These are phyloP conservation scores for Nycticorax nycticorax DNA, from an alignment of 2,113 vertebrate genomes.

Conservation along the genomic window DNA sequence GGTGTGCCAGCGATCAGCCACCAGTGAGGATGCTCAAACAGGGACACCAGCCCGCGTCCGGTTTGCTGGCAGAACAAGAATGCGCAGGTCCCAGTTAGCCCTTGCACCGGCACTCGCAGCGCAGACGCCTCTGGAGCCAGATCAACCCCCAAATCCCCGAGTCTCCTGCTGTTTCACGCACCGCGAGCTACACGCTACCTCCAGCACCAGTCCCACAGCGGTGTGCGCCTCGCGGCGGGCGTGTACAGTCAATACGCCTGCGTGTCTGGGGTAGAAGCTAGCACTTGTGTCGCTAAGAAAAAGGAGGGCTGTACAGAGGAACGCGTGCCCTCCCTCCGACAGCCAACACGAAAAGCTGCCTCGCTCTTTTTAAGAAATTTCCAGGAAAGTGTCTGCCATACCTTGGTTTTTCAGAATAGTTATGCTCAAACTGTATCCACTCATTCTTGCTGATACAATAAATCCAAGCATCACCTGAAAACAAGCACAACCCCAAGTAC, in stretches of 20 bases:
- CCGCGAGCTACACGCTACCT: accelerated
- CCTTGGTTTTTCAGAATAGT: slow-evolving; percentile 88
- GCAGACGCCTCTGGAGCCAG: not conserved
- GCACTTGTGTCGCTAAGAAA: not conserved
- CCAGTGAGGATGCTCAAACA: not conserved
- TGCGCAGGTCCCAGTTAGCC: accelerated
- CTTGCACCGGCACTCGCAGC: not conserved
- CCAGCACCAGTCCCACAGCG: not conserved
- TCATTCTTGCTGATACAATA: slow-evolving; percentile 91
- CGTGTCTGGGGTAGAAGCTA: not conserved
- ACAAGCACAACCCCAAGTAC: not conserved
- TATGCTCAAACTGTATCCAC: slow-evolving; percentile 91
- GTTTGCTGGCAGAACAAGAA: not conserved
- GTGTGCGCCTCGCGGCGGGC: accelerated
- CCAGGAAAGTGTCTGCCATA: not conserved
- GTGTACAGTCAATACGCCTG: accelerated
- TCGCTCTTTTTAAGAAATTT: accelerated
- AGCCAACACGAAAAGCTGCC: not conserved
- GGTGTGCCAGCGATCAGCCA: not conserved
- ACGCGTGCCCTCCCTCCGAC: accelerated
- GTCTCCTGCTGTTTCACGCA: not conserved
- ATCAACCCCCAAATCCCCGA: accelerated
- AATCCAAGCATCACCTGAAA: slow-evolving; percentile 92
- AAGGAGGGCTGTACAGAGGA: not conserved
- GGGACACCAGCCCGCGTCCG: accelerated